Evolutionary conservation across 2,113 vertebrate genomes (phyloP), one percentile per base, ranked within the genome.

Genomic region (Beaufortia kweichowensis): DNA sequence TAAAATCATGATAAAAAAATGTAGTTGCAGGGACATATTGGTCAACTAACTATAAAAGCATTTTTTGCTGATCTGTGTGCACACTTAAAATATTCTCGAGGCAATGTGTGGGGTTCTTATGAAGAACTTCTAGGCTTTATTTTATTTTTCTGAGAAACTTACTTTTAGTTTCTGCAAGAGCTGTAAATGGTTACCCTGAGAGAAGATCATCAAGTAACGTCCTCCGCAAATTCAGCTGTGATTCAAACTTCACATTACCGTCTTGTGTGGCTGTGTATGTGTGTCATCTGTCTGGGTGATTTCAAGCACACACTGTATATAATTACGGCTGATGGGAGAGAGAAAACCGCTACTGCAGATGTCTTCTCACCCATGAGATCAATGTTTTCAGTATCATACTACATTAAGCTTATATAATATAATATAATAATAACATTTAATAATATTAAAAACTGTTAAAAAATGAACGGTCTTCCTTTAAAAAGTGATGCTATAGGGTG

Each of bases 331-430:
- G 46, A 53, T 50, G 43, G 46, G 39, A 31, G 43, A 67, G 43
- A 10, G 17, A 29, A 67, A 67, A 19, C 21, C 26, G 41, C 11
- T 48, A n/a, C 7, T 23, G 64, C 64, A 66, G 24, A 29, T 67
- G 26, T 48, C 64, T 26, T 66, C 24, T 68, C 65, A 68, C 65
- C 26, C 65, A 31, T 68, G 46, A 68, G 26, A 68, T 68, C 65
- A 68, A 50, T 68, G 26, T 68, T 68, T 50, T 53, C 43, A 2
- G 46, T 68, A 68, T 68, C 26, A 53, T 50, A 50, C 11, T 68
- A 50, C 43, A 68, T 31, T 14, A 31, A 29, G 43, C 28, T 28
- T n/a, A n/a, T n/a, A n/a, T n/a, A n/a, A n/a, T n/a, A n/a, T n/a
- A n/a, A n/a, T n/a, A n/a, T n/a, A 10, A 17, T 0, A 11, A 68